These are phyloP conservation scores for Archaeoteleia sp. DNA, from an alignment of 2,888 invertebrate genomes.

Conservation along the genomic window DNA sequence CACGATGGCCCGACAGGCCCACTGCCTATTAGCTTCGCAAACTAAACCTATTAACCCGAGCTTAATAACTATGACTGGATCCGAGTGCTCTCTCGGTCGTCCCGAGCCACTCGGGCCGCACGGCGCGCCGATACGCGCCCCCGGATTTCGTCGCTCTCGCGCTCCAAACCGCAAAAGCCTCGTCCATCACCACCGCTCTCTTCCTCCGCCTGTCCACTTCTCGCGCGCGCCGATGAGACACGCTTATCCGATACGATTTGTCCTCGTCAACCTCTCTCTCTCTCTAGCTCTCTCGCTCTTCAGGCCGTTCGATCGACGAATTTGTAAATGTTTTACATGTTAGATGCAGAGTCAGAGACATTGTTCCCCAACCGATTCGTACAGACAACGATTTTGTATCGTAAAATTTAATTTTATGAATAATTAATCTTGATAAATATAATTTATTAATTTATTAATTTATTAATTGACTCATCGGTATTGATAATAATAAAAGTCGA, in stretches of 20 bases:
- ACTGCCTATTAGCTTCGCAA: conserved; percentile 58
- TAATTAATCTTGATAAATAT: too few relatives aligned
- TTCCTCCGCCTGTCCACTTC: conserved; percentile 32
- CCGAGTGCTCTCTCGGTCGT: conserved; percentile 23
- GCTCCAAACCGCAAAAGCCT: conserved; percentile 45
- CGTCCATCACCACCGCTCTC: conserved; percentile 40
- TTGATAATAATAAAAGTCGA: neutral
- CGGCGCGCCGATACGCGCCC: too few relatives aligned
- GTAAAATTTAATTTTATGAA: too few relatives aligned
- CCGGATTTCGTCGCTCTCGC: conserved; percentile 46
- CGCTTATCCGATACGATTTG: conserved; percentile 13
- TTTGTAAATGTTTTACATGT: too few relatives aligned
- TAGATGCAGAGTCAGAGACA: too few relatives aligned
- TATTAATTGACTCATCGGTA: too few relatives aligned
- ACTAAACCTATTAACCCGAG: conserved; percentile 69
- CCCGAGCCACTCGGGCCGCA: conserved; percentile 42
- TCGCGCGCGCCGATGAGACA: conserved; percentile 4
- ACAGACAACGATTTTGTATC: too few relatives aligned
- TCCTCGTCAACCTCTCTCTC: conserved; percentile 12
- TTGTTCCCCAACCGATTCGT: too few relatives aligned
- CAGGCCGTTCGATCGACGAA: too few relatives aligned
- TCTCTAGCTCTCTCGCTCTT: neutral
- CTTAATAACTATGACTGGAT: conserved; percentile 61
- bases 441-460: too few relatives aligned
- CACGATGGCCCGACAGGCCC: conserved; percentile 11